Base-by-base conservation (phyloP, 2,888 invertebrate genomes). In the Metopia argyrocephala region DNA sequence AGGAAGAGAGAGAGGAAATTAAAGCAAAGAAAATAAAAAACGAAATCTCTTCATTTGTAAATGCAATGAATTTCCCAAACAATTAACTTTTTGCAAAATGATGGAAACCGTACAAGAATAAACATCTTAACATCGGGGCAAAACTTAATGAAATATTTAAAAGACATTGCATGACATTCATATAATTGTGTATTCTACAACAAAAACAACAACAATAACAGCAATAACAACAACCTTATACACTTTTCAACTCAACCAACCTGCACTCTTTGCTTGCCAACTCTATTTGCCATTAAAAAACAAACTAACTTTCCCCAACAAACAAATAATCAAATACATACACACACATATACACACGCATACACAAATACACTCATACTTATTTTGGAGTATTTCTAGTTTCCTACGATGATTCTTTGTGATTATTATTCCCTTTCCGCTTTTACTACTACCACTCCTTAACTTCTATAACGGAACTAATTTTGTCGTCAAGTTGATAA, bases 51-150 rank as follows among this genome's bases (percentile, higher is more conserved):
- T 68, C 73, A 76, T 73, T 81, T 81, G 81, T 57, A 81, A 81
- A 78, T 81, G 81, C 81, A 81, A 81, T 81, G 81, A 81, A 81
- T 81, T 81, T 81, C 81, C 81, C 81, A 75, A 78, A 81, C 81
- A 81, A 81, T 81, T 78, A 81, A 78, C 78, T 78, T 69, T n/a
- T 31, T 21, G 74, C 54, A 54, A 74, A 81, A 81, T 23, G 69
- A 66, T 71, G 48, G 56, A 71, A 66, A 70, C 57, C 50, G 57
- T 64, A 74, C 57, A 59, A 69, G 45, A 62, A 78, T 61, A 38
- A 73, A 66, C 59, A 54, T 59, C 52, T 69, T 54, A 50, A 62
- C 65, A 50, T 48, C n/a, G n/a, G 45, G 69, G 74, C 45, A 28
- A 57, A 78, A 75, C 70, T 70, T 28, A 76, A 74, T 74, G 56